Conservation (phyloP, 1,140 invertebrate species). For the Euschistus heros region DNA sequence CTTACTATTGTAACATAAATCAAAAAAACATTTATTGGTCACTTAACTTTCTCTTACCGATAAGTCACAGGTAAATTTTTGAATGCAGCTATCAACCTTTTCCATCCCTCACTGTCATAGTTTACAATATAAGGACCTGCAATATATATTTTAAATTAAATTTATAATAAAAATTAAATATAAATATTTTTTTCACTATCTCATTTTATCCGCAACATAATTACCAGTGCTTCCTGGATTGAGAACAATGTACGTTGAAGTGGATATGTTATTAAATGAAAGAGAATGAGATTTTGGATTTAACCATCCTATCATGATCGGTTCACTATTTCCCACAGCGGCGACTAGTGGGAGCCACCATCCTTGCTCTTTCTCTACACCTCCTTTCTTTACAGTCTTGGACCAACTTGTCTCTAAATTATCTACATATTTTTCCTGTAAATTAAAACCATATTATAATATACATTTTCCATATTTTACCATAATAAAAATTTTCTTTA, state of each 20-base stretch:
- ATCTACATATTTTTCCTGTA: constrained; percentile 31
- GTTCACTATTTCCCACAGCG: constrained; percentile 12
- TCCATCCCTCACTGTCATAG: constrained; percentile 70
- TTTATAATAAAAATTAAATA: not conserved
- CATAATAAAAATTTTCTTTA: too few relatives aligned
- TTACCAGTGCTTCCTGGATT: constrained; percentile 71
- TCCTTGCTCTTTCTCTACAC: constrained; percentile 19
- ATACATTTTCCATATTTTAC: not conserved
- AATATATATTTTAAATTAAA: not conserved
- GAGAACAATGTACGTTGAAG: constrained; percentile 43
- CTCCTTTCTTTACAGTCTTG: constrained; percentile 28
- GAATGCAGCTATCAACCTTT: constrained; percentile 47
- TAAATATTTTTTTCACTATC: too few relatives aligned
- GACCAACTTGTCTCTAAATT: constrained; percentile 27
- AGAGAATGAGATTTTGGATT: constrained; percentile 21
- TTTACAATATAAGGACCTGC: constrained; percentile 69
- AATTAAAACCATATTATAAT: not conserved
- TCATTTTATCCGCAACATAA: too few relatives aligned
- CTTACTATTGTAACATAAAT: too few relatives aligned
- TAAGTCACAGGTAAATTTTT: constrained; percentile 48
- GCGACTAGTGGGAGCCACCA: constrained; percentile 29
- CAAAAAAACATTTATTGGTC: too few relatives aligned
- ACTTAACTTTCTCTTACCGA: not conserved
- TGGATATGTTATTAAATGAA: constrained; percentile 19
- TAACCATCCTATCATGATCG: constrained; percentile 24